These are phyloP conservation scores for Ormyrus labotus DNA, from an alignment of 2,888 invertebrate species.

Conservation along the genomic window DNA sequence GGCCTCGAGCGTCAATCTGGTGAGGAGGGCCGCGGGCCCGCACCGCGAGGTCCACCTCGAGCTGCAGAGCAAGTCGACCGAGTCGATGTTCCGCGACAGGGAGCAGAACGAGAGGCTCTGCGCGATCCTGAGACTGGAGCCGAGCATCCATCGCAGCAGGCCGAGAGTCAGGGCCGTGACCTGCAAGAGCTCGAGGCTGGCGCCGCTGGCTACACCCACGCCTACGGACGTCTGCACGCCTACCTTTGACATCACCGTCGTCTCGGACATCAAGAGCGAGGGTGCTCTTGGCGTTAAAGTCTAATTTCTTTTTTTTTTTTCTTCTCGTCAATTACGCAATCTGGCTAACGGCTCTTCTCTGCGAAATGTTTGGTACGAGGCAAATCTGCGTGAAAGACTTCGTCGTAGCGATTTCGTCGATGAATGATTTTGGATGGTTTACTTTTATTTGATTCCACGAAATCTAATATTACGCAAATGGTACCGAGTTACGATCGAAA, in stretches of 20 bases:
- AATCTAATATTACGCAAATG: too few species aligned
- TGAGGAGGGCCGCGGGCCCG: constrained; percentile 32
- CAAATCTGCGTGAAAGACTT: too few species aligned
- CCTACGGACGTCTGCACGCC: constrained; percentile 71
- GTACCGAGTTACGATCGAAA: too few species aligned
- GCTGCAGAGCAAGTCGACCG: constrained; percentile 69
- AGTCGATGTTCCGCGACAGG: constrained; percentile 65
- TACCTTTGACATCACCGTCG: constrained; percentile 68
- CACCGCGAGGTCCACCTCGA: constrained; percentile 33
- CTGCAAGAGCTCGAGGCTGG: constrained; percentile 63
- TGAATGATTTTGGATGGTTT: too few species aligned
- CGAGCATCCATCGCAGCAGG: constrained; percentile 63
- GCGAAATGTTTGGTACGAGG: too few species aligned
- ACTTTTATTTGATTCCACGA: too few species aligned
- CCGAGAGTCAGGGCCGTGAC: constrained; percentile 60
- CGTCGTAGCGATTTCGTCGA: too few species aligned
- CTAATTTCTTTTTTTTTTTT: constrained; percentile 51
- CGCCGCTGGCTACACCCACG: constrained; percentile 68
- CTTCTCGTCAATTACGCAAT: too few species aligned
- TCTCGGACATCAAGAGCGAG: constrained; percentile 67
- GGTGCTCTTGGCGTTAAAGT: constrained; percentile 67
- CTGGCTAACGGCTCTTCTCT: too few species aligned
- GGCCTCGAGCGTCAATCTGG: constrained; percentile 68
- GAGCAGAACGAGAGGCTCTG: constrained; percentile 54
- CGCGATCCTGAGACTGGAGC: constrained; percentile 64